Conservation (phyloP, 2,113 vertebrate species). For the Oxyura jamaicensis region DNA sequence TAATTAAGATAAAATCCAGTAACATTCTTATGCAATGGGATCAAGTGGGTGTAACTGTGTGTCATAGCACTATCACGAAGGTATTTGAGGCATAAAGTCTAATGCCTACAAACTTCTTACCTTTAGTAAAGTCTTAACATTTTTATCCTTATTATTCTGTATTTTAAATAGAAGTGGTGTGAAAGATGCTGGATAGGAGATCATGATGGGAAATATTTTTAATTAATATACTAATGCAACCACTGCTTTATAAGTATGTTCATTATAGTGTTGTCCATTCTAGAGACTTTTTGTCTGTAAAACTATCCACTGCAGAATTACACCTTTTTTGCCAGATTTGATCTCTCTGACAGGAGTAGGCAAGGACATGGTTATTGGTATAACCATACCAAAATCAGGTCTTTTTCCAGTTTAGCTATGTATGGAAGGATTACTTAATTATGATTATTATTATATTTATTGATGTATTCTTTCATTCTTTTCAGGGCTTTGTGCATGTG, state of each 20-base stretch:
- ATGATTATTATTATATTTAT: too few relatives aligned
- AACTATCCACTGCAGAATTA: background rate
- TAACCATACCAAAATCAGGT: background rate
- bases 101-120: constrained; percentile 9
- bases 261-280: background rate
- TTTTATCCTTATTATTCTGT: background rate
- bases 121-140: background rate
- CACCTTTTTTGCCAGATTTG: background rate
- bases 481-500: background rate
- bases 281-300: background rate
- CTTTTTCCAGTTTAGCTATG: background rate
- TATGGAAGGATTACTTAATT: background rate
- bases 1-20: constrained; percentile 11
- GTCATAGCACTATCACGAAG: constrained; percentile 19
- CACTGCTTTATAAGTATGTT: background rate
- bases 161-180: constrained; percentile 18
- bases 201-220: background rate
- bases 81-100: constrained; percentile 6
- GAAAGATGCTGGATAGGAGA: background rate
- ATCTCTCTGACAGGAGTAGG: background rate
- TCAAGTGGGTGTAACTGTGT: constrained; percentile 7
- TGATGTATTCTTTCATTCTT: too few relatives aligned
- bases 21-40: background rate
- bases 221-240: background rate
- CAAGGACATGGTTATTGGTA: background rate